Evolutionary conservation across 2,888 invertebrate genomes (phyloP).

Genomic region (Troides oblongomaculatus): DNA sequence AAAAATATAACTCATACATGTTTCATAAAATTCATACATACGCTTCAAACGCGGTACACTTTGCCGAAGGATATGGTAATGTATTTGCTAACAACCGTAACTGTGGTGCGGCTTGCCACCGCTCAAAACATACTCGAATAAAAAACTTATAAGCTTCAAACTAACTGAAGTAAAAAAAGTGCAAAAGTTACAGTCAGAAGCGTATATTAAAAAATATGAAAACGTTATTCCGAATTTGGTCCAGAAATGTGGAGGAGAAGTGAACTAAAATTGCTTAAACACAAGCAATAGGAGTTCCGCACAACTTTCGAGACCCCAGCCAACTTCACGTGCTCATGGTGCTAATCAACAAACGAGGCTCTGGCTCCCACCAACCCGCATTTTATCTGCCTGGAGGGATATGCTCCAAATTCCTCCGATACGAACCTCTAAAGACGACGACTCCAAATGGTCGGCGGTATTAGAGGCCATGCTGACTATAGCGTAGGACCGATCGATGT

Average conservation of each 20-base stretch:
- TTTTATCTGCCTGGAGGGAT: no score
- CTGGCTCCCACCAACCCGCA: no score
- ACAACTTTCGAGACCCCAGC: no score
- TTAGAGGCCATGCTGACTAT: no score
- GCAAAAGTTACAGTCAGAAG: background rate
- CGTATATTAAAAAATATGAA: background rate
- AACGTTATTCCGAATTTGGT: background rate
- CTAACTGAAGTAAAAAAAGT: background rate
- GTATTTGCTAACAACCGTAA: background rate
- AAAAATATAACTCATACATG: background rate
- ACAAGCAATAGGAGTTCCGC: no score
- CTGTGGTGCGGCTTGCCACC: background rate
- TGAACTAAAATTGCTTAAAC: no score
- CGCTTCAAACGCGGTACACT: background rate
- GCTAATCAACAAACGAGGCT: no score
- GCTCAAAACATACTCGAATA: background rate
- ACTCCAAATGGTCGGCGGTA: no score
- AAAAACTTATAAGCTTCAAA: conserved; percentile 3
- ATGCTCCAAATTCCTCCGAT: no score
- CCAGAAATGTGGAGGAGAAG: background rate
- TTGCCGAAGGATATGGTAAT: conserved; percentile 1
- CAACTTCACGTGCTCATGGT: no score
- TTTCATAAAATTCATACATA: background rate
- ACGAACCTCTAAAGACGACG: no score
- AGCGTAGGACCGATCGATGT: no score